These are phyloP conservation scores for Alcedo quadribrachys DNA, from an alignment of 2,797 vertebrate genomes.

Conservation along the genomic window DNA sequence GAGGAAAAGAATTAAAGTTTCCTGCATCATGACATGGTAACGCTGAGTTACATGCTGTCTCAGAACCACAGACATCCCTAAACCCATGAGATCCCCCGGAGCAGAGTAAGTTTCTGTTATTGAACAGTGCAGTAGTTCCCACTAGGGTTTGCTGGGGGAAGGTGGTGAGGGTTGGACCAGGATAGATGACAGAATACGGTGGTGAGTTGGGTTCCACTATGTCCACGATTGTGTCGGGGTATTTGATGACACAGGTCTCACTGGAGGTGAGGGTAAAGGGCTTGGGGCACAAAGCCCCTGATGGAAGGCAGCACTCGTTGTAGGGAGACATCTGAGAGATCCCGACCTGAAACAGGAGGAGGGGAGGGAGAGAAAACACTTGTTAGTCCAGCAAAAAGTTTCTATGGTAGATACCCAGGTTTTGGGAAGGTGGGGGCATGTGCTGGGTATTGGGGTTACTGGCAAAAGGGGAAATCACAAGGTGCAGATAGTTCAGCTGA, in stretches of 20 bases:
- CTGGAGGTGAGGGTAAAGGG: constrained; percentile 33
- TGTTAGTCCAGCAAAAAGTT: background rate
- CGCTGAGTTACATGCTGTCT: background rate
- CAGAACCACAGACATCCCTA: background rate
- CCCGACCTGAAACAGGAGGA: background rate
- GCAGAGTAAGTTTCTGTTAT: background rate
- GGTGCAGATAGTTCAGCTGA: background rate
- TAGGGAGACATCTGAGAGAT: constrained; percentile 43
- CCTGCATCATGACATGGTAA: background rate
- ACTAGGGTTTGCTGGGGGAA: constrained; percentile 62
- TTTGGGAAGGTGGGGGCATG: background rate
- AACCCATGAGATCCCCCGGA: background rate
- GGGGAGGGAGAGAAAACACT: background rate
- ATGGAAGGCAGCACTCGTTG: background rate
- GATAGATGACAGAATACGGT: constrained; percentile 25
- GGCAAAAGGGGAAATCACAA: no score
- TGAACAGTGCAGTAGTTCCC: background rate
- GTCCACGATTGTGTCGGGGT: constrained; percentile 47
- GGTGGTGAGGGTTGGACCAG: constrained; percentile 54
- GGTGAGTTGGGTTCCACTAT: background rate
- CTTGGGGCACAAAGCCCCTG: background rate
- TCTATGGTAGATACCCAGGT: background rate
- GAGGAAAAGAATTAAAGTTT: background rate
- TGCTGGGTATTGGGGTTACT: rapidly evolving
- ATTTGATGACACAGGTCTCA: background rate